phyloP scores from a whole-genome alignment of 2,888 invertebrate genomes.

The Andrena flavipes region DNA sequence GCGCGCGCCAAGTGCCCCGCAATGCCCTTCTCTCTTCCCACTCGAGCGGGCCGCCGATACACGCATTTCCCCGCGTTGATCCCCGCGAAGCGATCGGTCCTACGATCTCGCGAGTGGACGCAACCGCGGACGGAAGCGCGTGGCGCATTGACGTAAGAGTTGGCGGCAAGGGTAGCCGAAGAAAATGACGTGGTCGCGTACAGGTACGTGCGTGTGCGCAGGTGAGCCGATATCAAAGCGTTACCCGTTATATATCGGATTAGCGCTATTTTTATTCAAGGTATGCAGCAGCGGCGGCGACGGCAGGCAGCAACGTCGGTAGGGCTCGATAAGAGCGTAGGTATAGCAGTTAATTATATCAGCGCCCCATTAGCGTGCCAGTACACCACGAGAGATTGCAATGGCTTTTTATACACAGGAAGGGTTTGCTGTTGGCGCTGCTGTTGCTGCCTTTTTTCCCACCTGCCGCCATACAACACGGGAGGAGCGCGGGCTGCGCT shows the following conservation, averaged over 20 bases:
- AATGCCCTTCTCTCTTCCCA: background rate
- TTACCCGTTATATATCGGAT: slow-evolving; percentile 57
- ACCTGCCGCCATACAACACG: slow-evolving; percentile 54
- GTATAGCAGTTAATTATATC: slow-evolving; percentile 78
- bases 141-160: slow-evolving; percentile 63
- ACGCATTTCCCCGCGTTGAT: background rate
- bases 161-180: slow-evolving; percentile 52
- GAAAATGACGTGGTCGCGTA: slow-evolving; percentile 66
- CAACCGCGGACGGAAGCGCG: slow-evolving; percentile 31
- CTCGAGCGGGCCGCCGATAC: background rate
- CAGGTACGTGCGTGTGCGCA: slow-evolving; percentile 49
- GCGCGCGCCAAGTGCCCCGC: background rate
- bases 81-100: slow-evolving; percentile 2
- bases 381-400: slow-evolving; percentile 76
- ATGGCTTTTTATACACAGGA: slow-evolving; percentile 72
- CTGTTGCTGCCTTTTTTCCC: slow-evolving; percentile 62
- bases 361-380: slow-evolving; percentile 76
- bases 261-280: slow-evolving; percentile 72
- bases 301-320: slow-evolving; percentile 41
- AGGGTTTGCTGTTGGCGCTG: slow-evolving; percentile 56
- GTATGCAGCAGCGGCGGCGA: slow-evolving; percentile 57
- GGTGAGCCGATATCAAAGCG: slow-evolving; percentile 43
- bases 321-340: slow-evolving; percentile 73
- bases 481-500: slow-evolving; percentile 25
- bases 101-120: background rate